A percentile compares a stretch with the other conserved stretches of the same genome.
Evolutionary conservation across 2,113 vertebrate species (phyloP).

Genomic region (human (Homo sapiens)): GRCh38 chr9:13967501-13968000

Average conservation of each 20-base stretch:
- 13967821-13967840: background rate
- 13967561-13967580: background rate
- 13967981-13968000: background rate
- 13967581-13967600: background rate
- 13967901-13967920: background rate
- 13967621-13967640: background rate
- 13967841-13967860: conserved; percentile 5
- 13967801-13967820: background rate
- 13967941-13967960: background rate
- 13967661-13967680: background rate
- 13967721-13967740: background rate
- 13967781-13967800: background rate
- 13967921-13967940: background rate
- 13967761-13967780: background rate
- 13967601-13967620: background rate
- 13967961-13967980: background rate
- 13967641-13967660: background rate
- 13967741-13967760: background rate
- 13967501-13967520: background rate
- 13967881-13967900: background rate
- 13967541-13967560: background rate
- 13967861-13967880: background rate
- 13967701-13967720: background rate
- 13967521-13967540: background rate
- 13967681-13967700: background rate